Percentiles rank a stretch among this genome's conserved stretches.
phyloP scores from a whole-genome alignment of 2,113 vertebrate species.

The Crotophaga sulcirostris region DNA sequence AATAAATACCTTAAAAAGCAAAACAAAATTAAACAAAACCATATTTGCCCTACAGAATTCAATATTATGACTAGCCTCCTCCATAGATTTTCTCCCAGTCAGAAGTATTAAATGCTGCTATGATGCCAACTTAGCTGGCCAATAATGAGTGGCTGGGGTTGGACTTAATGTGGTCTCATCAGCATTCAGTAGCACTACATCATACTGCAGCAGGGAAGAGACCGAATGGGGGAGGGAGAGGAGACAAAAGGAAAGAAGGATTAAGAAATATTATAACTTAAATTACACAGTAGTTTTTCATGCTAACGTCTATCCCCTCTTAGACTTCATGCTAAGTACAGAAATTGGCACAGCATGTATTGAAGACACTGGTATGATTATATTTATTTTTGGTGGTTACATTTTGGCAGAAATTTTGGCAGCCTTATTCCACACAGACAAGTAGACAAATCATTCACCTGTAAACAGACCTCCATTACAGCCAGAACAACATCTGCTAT shows the following conservation, averaged over 20 bases:
- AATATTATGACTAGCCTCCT: background rate
- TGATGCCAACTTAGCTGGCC: background rate
- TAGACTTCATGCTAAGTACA: background rate
- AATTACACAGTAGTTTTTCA: background rate
- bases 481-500: background rate
- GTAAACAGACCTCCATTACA: background rate
- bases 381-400: background rate
- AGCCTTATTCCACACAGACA: background rate
- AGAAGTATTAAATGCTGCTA: background rate
- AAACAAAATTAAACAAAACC: background rate
- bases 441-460: background rate
- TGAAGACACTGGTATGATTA: background rate
- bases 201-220: background rate
- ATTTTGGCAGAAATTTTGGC: slow-evolving; percentile 1
- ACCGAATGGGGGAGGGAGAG: background rate
- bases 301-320: background rate
- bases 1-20: background rate
- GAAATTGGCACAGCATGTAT: background rate
- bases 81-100: background rate
- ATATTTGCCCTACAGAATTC: background rate
- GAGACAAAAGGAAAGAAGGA: background rate
- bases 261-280: slow-evolving; percentile 28
- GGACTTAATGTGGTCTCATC: background rate
- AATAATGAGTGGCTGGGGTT: background rate
- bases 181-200: background rate